Evolutionary conservation across 2,888 invertebrate genomes (phyloP).

Genomic region (Morpho achilles): DNA sequence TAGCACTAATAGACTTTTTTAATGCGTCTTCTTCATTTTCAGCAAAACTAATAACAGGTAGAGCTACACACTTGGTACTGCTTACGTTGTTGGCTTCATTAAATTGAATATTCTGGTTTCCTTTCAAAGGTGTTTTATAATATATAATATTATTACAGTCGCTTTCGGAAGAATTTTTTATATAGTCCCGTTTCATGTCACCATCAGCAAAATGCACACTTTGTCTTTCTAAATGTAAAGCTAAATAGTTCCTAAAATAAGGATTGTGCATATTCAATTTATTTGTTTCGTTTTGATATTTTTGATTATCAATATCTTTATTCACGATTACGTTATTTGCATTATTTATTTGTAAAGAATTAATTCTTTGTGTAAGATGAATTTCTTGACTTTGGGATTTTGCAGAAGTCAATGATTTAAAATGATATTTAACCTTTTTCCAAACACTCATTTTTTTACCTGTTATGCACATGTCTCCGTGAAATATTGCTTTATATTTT

Average conservation of each 20-base stretch:
- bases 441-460: constrained; percentile 27
- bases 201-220: background rate
- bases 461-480: constrained; percentile 24
- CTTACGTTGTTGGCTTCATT: too few relatives aligned
- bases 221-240: constrained; percentile 1
- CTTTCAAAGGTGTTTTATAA: too few relatives aligned
- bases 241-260: constrained; percentile 4
- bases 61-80: too few relatives aligned
- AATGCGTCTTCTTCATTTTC: background rate
- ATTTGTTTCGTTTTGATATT: too few relatives aligned
- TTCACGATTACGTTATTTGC: too few relatives aligned
- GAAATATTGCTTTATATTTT: constrained; percentile 14
- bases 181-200: background rate
- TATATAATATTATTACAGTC: too few relatives aligned
- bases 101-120: too few relatives aligned
- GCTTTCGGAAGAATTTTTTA: too few relatives aligned
- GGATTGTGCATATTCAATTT: background rate
- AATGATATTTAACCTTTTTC: constrained; percentile 23
- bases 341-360: too few relatives aligned
- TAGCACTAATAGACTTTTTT: background rate
- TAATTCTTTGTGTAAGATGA: too few relatives aligned
- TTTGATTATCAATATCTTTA: too few relatives aligned
- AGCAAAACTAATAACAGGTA: constrained; percentile 11
- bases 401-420: constrained; percentile 11
- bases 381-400: background rate